phyloP scores from a whole-genome alignment of 2,888 invertebrate genomes.

The Dasypolia templi region DNA sequence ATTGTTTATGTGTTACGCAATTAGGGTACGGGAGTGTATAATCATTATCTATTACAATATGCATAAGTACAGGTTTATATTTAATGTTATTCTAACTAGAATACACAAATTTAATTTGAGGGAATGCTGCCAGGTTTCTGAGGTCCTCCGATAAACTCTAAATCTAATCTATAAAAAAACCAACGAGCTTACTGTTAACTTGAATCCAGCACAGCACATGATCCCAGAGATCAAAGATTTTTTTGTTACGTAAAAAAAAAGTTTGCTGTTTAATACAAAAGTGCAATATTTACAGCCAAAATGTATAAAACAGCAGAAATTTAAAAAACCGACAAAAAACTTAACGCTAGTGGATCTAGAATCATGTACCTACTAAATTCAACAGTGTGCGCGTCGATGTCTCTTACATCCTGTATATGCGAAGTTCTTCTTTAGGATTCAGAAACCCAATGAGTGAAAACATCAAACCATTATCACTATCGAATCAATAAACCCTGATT shows the following conservation, averaged over 20 bases:
- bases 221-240: neutral
- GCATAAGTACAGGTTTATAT: slow-evolving; percentile 53
- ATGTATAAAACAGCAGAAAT: neutral
- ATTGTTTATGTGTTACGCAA: no score
- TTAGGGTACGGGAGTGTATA: no score
- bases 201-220: neutral
- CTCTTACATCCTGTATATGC: neutral
- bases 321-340: neutral
- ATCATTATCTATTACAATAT: slow-evolving; percentile 19
- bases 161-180: no score
- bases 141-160: neutral
- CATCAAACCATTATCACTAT: neutral
- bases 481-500: neutral
- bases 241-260: neutral
- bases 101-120: slow-evolving; percentile 33
- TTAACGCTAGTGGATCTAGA: neutral
- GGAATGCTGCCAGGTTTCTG: slow-evolving; percentile 3
- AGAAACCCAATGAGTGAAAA: neutral
- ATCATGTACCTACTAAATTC: neutral
- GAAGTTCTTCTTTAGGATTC: neutral
- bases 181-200: neutral
- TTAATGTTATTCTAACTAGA: slow-evolving; percentile 16
- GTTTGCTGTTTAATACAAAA: neutral
- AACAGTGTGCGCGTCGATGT: neutral
- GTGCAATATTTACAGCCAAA: neutral